These are phyloP conservation scores for Atrina japonica DNA, from an alignment of 2,888 invertebrate species.

Conservation along the genomic window DNA sequence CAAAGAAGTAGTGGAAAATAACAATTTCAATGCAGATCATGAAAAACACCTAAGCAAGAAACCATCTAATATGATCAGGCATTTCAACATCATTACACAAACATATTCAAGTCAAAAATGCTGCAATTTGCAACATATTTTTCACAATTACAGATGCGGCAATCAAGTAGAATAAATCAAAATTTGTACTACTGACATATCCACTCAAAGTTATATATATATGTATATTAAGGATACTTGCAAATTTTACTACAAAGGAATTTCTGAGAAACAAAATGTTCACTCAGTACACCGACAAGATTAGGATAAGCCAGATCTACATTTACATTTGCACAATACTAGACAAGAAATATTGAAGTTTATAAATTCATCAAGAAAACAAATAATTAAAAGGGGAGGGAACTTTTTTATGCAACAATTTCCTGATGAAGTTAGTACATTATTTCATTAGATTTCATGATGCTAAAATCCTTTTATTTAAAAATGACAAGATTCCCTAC, in stretches of 20 bases:
- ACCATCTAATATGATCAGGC: constrained; percentile 42
- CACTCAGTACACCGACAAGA: constrained; percentile 12
- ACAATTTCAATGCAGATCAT: constrained; percentile 40
- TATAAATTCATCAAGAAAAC: not conserved
- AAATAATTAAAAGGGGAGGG: constrained; percentile 1
- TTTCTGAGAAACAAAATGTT: constrained; percentile 18
- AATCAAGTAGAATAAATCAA: constrained; percentile 38
- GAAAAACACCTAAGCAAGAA: constrained; percentile 46
- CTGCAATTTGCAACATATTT: constrained; percentile 48
- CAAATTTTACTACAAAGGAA: constrained; percentile 36
- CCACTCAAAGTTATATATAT: constrained; percentile 33
- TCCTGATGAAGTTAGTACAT: constrained; percentile 22
- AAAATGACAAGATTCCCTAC: too few relatives aligned
- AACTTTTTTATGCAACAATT: constrained; percentile 21
- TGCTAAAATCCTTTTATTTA: not conserved
- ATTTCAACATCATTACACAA: constrained; percentile 40
- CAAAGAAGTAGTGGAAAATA: constrained; percentile 31
- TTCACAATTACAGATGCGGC: constrained; percentile 45
- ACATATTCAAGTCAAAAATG: constrained; percentile 41
- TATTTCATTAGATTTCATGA: constrained; percentile 24
- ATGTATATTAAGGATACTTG: constrained; percentile 28
- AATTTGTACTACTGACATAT: constrained; percentile 41
- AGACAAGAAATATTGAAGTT: too few relatives aligned
- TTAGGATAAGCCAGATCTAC: constrained; percentile 20
- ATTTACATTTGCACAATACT: constrained; percentile 8